A percentile compares a stretch with the other conserved stretches of the same genome.
phyloP scores from a whole-genome alignment of 2,888 invertebrate species.

The Mesochorus sp. region DNA sequence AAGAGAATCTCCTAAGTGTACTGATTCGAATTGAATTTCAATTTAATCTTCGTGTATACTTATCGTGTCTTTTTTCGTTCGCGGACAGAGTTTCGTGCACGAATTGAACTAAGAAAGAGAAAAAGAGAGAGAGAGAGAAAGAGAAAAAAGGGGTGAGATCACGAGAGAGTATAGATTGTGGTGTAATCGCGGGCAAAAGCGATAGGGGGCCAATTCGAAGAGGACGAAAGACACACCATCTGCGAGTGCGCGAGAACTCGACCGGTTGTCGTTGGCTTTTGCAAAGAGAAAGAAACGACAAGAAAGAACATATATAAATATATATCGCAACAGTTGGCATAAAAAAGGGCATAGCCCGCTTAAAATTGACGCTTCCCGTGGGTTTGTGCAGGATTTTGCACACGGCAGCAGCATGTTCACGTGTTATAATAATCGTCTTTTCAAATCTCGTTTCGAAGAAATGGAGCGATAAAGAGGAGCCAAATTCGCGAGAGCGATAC shows the following conservation, averaged over 20 bases:
- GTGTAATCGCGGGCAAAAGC: slow-evolving; percentile 11
- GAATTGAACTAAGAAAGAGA: background rate
- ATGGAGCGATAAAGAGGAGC: slow-evolving; percentile 54
- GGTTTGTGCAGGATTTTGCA: no score
- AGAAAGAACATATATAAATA: no score
- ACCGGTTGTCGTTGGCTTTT: slow-evolving; percentile 37
- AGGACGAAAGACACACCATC: background rate
- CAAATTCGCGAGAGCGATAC: slow-evolving; percentile 15
- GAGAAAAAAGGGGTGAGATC: background rate
- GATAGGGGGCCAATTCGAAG: background rate
- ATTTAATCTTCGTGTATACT: slow-evolving; percentile 54
- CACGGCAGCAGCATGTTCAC: background rate
- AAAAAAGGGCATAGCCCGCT: background rate
- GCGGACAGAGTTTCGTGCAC: slow-evolving; percentile 25
- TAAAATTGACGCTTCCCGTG: no score
- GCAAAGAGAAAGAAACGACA: background rate
- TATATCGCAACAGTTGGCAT: background rate
- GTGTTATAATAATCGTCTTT: slow-evolving; percentile 30
- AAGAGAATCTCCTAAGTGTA: slow-evolving; percentile 49
- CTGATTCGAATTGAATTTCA: slow-evolving; percentile 61
- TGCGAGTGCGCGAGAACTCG: slow-evolving; percentile 27
- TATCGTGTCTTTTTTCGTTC: slow-evolving; percentile 46
- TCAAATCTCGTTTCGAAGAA: slow-evolving; percentile 46
- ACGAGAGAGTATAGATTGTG: slow-evolving; percentile 1
- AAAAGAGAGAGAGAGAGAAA: background rate